phyloP scores from a whole-genome alignment of 2,113 vertebrate species.

The Gallinago undulata region DNA sequence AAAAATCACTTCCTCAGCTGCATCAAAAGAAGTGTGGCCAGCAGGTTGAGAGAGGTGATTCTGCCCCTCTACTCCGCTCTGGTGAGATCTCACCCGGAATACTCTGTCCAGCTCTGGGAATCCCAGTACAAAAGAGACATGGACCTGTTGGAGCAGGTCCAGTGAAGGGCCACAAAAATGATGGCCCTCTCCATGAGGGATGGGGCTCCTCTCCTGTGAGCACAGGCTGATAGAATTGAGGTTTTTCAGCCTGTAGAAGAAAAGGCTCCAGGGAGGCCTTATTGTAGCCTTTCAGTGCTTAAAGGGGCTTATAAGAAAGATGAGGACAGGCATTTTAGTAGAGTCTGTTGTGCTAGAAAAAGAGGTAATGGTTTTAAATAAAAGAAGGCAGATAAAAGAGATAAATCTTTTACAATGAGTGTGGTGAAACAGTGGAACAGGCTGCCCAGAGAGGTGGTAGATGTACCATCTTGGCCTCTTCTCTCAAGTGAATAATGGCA shows the following conservation, averaged over 20 bases:
- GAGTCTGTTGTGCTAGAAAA: background rate
- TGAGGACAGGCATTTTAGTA: background rate
- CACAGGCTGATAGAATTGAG: background rate
- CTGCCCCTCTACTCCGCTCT: background rate
- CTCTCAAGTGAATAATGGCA: too few relatives aligned
- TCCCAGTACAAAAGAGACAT: background rate
- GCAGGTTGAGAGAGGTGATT: background rate
- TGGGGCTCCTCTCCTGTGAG: background rate
- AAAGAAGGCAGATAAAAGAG: background rate
- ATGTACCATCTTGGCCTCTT: too few relatives aligned
- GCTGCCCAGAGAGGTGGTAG: background rate
- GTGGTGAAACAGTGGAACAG: too few relatives aligned
- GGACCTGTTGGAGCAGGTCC: fast-evolving
- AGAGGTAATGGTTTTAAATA: background rate
- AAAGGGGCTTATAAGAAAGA: background rate
- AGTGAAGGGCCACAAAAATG: background rate
- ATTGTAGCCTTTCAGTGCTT: background rate
- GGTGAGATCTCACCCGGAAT: background rate
- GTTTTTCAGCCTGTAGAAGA: background rate
- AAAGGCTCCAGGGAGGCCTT: background rate
- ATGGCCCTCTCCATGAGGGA: too few relatives aligned
- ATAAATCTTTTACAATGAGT: background rate
- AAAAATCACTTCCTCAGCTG: background rate
- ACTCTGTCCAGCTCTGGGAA: background rate
- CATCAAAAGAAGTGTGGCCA: background rate